Percentiles rank a stretch among this genome's conserved stretches.
phyloP scores from a whole-genome alignment of 1,140 invertebrate genomes.

The Drosophila biarmipes region DNA sequence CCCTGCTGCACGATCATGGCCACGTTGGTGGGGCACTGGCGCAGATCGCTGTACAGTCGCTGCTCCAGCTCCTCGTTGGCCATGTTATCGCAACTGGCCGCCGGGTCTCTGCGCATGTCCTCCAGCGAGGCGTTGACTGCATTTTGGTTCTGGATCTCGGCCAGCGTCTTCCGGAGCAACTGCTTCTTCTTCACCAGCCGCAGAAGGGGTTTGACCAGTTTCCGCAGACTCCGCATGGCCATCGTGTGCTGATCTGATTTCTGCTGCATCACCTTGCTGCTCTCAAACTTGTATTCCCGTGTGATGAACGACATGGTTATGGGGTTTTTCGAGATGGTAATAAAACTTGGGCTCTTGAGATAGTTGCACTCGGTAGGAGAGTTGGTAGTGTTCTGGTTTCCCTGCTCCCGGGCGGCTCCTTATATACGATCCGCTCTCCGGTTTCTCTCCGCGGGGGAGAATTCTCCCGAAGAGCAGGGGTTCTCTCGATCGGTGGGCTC shows the following conservation, averaged over 20 bases:
- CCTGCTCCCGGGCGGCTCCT: constrained; percentile 14
- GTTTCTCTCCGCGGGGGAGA: constrained; percentile 5
- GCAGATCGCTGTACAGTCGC: constrained; percentile 87
- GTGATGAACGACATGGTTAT: constrained; percentile 76
- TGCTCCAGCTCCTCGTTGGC: constrained; percentile 88
- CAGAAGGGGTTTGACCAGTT: constrained; percentile 85
- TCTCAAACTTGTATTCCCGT: constrained; percentile 83
- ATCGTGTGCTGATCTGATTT: constrained; percentile 78
- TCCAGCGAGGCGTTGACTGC: constrained; percentile 84
- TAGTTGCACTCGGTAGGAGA: constrained; percentile 45
- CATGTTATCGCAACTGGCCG: constrained; percentile 85
- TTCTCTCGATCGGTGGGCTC: constrained; percentile 13
- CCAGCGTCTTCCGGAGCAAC: constrained; percentile 83
- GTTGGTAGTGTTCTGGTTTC: constrained; percentile 59
- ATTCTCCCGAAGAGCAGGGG: constrained; percentile 2
- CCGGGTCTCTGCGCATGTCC: constrained; percentile 84
- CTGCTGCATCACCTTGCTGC: constrained; percentile 59
- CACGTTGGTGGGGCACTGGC: constrained; percentile 86
- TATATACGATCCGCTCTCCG: constrained; percentile 61
- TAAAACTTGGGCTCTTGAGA: constrained; percentile 15
- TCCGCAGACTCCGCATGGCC: constrained; percentile 85
- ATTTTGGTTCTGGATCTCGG: constrained; percentile 76
- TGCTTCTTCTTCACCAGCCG: constrained; percentile 85
- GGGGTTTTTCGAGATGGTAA: background rate
- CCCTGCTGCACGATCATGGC: constrained; percentile 87